phyloP scores from a whole-genome alignment of 2,113 vertebrate species.

The Mirounga angustirostris region DNA sequence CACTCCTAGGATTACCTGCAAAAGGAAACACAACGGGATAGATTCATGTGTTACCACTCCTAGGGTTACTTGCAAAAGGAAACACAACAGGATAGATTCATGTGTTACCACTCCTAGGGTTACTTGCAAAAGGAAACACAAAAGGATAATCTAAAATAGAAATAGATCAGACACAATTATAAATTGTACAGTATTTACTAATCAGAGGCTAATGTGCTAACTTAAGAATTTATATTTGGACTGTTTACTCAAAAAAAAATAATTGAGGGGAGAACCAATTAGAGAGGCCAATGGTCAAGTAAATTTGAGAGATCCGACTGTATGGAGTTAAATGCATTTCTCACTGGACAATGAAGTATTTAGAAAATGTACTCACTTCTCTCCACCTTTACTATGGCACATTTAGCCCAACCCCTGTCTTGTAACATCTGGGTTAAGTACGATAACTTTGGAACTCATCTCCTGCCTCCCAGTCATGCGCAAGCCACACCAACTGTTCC shows the following conservation, averaged over 20 bases:
- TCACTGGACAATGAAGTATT: not conserved
- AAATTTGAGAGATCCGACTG: not conserved
- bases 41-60: not conserved
- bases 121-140: not conserved
- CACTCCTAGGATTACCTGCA: not conserved
- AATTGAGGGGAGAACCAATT: not conserved
- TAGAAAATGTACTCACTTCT: not conserved
- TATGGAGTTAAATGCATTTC: not conserved
- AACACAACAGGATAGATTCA: not conserved
- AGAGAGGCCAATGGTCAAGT: not conserved
- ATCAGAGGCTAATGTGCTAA: not conserved
- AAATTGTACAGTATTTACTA: not conserved
- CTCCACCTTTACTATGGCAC: not conserved
- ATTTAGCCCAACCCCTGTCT: not conserved
- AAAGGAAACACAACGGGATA: not conserved
- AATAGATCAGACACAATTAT: not conserved
- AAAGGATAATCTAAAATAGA: not conserved
- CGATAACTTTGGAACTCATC: not conserved
- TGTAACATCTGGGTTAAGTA: not conserved
- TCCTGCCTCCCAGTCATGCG: not conserved
- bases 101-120: not conserved
- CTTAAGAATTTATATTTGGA: not conserved
- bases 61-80: not conserved
- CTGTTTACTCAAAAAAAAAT: not conserved
- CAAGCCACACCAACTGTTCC: not conserved